Conservation (phyloP, 2,113 vertebrate species). For the Octodon degus region DNA sequence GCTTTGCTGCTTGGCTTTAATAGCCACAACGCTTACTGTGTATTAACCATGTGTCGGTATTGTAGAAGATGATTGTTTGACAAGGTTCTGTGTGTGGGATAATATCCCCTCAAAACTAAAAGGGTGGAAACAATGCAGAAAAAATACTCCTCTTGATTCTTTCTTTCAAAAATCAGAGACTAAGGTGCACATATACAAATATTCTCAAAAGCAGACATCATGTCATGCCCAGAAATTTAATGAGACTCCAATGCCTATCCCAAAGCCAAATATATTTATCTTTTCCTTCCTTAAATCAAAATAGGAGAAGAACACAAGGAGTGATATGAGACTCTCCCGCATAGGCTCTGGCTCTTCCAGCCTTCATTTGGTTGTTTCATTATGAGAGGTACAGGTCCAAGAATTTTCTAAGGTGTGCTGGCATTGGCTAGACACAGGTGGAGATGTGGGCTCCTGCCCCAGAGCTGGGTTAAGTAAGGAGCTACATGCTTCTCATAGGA, state of each 20-base stretch:
- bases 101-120: background rate
- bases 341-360: background rate
- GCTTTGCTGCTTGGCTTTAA: background rate
- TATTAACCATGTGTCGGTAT: background rate
- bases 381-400: accelerated
- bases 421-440: background rate
- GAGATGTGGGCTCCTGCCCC: background rate
- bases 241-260: background rate
- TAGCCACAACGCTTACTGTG: background rate
- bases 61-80: background rate
- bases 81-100: background rate
- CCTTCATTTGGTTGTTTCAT: background rate
- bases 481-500: background rate
- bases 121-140: background rate
- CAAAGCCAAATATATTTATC: background rate
- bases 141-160: background rate
- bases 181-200: background rate
- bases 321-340: too few species aligned
- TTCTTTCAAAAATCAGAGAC: background rate
- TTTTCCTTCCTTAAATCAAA: background rate
- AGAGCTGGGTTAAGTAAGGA: background rate
- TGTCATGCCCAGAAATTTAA: background rate
- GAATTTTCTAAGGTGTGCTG: background rate
- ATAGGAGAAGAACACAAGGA: background rate
- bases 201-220: background rate